phyloP scores from a whole-genome alignment of 2,888 invertebrate species.

The Bellardia bayeri region DNA sequence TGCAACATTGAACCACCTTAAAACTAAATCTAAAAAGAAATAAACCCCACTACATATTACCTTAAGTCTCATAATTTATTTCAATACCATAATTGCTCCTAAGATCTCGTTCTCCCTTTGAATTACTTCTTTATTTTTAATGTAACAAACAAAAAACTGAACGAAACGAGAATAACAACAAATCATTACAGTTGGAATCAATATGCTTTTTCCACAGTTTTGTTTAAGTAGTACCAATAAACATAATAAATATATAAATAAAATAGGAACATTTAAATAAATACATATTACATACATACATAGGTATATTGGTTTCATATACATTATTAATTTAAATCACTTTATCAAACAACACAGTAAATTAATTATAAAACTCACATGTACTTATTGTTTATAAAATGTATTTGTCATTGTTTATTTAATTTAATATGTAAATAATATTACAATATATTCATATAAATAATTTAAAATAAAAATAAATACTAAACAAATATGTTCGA shows the following conservation, averaged over 20 bases:
- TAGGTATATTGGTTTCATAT: slow-evolving; percentile 51
- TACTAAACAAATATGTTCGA: too few species aligned
- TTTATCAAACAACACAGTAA: slow-evolving; percentile 16
- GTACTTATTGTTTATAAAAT: slow-evolving; percentile 43
- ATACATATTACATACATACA: neutral
- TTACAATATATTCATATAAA: slow-evolving; percentile 2
- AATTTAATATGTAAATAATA: slow-evolving; percentile 33
- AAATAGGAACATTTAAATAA: slow-evolving; percentile 41
- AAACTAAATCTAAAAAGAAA: slow-evolving; percentile 5
- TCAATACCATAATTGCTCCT: neutral
- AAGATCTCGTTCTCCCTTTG: neutral
- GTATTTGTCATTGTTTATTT: slow-evolving; percentile 36
- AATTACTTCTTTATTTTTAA: neutral
- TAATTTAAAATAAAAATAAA: neutral
- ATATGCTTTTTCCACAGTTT: slow-evolving; percentile 33
- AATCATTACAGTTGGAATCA: neutral
- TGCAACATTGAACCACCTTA: slow-evolving; percentile 53
- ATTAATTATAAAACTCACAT: slow-evolving; percentile 11
- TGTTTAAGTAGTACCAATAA: slow-evolving; percentile 35
- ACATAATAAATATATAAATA: slow-evolving; percentile 20
- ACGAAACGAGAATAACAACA: neutral
- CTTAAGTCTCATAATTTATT: slow-evolving; percentile 22
- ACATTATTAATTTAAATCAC: slow-evolving; percentile 42
- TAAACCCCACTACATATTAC: slow-evolving; percentile 39
- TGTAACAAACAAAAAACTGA: too few species aligned